Base-by-base conservation (phyloP, 2,113 vertebrate species). In the Tyrannus savana region DNA sequence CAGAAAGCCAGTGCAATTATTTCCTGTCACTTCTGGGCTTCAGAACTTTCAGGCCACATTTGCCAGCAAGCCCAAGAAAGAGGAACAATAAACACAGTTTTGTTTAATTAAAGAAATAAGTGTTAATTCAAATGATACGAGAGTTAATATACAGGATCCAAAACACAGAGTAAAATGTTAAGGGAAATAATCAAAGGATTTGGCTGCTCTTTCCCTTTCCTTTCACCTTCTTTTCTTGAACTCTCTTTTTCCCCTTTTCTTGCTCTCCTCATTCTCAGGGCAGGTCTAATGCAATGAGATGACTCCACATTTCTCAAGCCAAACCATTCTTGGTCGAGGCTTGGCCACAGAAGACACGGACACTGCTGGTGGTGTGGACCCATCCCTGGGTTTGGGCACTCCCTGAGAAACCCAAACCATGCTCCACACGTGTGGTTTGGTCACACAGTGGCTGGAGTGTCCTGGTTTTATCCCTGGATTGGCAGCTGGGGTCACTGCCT, bases 301-400 rank as follows among this genome's bases (percentile, higher is more conserved):
- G 30, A 17, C 13, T 75, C 15, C 5, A 2, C 69, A 23, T 50
- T 69, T 85, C 68, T 33, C 25, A 82, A 82, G 62, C 15, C 55
- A 80, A 72, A 28, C 22, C 27, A 37, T 6, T 71, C 35, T 83
- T 58, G 28, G 27, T 22, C 59, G 62, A 63, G 24, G 33, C 5
- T 68, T 41, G 18, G 12, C 17, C 24, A 22, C 12, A 15, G 23
- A 44, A 44, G 22, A 30, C 39, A 33, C 0, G 0, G 14, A 13
- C 5, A 5, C 3, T 58, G 58, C 5, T 49, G 10, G 7, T 7
- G 8, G 4, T 41, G 17, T 0, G 2, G 19, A 67, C 39, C 18
- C 1, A 1, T 10, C 39, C 10, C 19, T 84, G 49, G 19, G 9
- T 12, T 66, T 14, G 42, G 28, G 27, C 49, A 2, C 12, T 49